These are phyloP conservation scores for Columbina picui DNA, from an alignment of 2,113 vertebrate species.

Conservation along the genomic window DNA sequence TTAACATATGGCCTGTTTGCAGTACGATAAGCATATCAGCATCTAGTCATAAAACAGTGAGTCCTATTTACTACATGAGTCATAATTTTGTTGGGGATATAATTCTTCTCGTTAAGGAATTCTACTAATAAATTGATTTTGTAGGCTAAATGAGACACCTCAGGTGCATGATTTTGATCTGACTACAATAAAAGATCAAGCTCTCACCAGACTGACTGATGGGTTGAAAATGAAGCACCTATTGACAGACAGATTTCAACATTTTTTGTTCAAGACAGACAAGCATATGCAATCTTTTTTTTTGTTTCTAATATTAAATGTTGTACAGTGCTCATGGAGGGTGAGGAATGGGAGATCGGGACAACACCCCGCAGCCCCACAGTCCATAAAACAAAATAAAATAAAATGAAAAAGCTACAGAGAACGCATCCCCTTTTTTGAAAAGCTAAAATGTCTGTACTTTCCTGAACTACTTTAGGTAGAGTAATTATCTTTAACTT, in stretches of 20 bases:
- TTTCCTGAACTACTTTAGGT: slow-evolving; percentile 4
- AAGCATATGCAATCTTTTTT: not conserved
- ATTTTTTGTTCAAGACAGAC: not conserved
- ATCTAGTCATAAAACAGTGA: not conserved
- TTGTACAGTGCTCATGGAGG: not conserved
- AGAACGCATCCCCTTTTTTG: not conserved
- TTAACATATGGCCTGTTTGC: not conserved
- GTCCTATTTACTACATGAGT: not conserved
- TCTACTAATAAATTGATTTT: not conserved
- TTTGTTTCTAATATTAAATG: not conserved
- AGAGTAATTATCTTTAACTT: not conserved
- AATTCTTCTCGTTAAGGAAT: slow-evolving; percentile 5
- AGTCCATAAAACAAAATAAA: not conserved
- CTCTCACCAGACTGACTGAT: not conserved
- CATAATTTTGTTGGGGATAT: not conserved
- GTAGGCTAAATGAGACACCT: slow-evolving; percentile 19
- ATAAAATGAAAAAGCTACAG: not conserved
- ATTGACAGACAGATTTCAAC: slow-evolving; percentile 17
- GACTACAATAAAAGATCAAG: slow-evolving; percentile 29
- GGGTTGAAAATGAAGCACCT: not conserved
- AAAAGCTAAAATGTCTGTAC: not conserved
- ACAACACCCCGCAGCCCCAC: not conserved
- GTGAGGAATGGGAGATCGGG: too few species aligned
- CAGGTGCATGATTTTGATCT: not conserved
- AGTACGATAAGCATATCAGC: not conserved